phyloP scores from a whole-genome alignment of 1,140 invertebrate species.

The Rhyacophila brunnea region DNA sequence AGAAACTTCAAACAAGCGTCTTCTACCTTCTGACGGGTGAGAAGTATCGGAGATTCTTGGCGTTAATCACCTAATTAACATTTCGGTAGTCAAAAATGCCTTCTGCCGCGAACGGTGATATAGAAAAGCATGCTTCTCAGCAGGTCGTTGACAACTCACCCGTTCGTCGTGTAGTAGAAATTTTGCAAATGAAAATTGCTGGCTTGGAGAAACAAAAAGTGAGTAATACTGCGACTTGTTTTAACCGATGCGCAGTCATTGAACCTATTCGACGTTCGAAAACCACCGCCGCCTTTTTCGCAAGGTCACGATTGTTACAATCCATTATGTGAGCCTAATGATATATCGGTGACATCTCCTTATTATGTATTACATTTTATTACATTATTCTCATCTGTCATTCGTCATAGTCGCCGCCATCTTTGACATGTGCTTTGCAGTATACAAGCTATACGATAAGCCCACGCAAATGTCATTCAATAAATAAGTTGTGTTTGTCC shows the following conservation, averaged over 20 bases:
- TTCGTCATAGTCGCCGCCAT: conserved; percentile 15
- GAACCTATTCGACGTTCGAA: too few relatives aligned
- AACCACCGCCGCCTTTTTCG: too few relatives aligned
- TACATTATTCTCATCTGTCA: conserved; percentile 17
- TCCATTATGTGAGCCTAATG: too few relatives aligned
- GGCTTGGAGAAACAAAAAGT: conserved; percentile 30
- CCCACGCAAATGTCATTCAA: too few relatives aligned
- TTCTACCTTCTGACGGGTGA: conserved; percentile 7
- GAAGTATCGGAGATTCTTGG: conserved; percentile 1
- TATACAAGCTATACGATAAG: conserved; percentile 13
- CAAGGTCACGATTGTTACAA: too few relatives aligned
- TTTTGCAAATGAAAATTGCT: conserved; percentile 26
- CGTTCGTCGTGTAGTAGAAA: conserved; percentile 26
- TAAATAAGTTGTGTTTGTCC: too few relatives aligned
- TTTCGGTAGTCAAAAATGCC: conserved; percentile 15
- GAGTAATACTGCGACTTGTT: conserved; percentile 8
- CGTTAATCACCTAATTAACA: conserved; percentile 10
- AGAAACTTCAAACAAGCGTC: conserved; percentile 28
- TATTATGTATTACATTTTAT: too few relatives aligned
- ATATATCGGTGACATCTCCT: too few relatives aligned
- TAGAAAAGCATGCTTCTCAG: conserved; percentile 18
- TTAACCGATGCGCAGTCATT: neutral
- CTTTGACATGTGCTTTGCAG: conserved; percentile 27
- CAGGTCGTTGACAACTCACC: conserved; percentile 17
- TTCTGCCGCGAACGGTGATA: conserved; percentile 24